Percentiles rank a stretch among this genome's conserved stretches.
These are phyloP conservation scores for Hydrotaea diabolus DNA, from an alignment of 2,888 invertebrate genomes.

Conservation along the genomic window DNA sequence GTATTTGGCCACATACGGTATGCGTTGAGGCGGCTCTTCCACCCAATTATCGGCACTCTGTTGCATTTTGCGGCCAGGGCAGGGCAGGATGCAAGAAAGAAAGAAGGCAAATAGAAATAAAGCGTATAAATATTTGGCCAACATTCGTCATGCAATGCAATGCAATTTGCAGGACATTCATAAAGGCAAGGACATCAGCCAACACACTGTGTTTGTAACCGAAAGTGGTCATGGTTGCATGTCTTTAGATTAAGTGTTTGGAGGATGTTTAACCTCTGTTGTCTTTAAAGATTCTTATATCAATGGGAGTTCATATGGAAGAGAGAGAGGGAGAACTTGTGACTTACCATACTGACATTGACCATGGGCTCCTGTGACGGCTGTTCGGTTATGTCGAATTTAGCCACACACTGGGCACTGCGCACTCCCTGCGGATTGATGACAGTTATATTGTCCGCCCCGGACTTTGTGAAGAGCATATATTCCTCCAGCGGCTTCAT, in stretches of 20 bases:
- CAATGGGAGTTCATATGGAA: too few relatives aligned
- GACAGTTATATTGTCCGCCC: slow-evolving; percentile 92
- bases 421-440: slow-evolving; percentile 92
- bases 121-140: slow-evolving; percentile 14
- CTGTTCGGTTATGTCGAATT: slow-evolving; percentile 86
- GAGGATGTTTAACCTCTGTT: too few relatives aligned
- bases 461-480: slow-evolving; percentile 93
- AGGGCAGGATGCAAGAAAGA: slow-evolving; percentile 12
- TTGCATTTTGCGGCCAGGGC: not conserved
- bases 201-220: too few relatives aligned
- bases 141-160: not conserved
- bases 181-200: too few relatives aligned
- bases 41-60: slow-evolving; percentile 91
- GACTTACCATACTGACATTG: slow-evolving; percentile 83
- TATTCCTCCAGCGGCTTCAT: slow-evolving; percentile 96
- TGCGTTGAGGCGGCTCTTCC: slow-evolving; percentile 89
- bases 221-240: too few relatives aligned
- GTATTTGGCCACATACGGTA: slow-evolving; percentile 88
- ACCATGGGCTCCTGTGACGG: slow-evolving; percentile 83
- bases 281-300: too few relatives aligned
- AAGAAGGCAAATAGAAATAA: slow-evolving; percentile 30
- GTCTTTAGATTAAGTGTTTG: too few relatives aligned
- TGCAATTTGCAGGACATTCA: not conserved
- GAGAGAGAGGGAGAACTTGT: too few relatives aligned
- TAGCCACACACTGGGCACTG: slow-evolving; percentile 91